phyloP scores from a whole-genome alignment of 2,888 invertebrate genomes.

The Rhorus exstirpatorius region DNA sequence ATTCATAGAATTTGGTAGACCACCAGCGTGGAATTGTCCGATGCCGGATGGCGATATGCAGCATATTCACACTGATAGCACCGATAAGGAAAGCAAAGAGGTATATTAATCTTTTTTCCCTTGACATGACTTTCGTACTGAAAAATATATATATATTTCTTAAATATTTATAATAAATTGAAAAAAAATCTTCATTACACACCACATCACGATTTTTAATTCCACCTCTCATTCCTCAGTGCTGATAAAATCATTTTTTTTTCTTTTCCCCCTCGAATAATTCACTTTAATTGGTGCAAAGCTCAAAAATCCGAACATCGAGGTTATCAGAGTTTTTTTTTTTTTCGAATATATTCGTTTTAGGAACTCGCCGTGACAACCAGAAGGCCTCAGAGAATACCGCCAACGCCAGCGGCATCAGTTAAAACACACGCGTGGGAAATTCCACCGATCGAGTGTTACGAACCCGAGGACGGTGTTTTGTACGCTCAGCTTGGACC shows the following conservation, averaged over 20 bases:
- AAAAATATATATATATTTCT: no score
- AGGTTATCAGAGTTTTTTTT: no score
- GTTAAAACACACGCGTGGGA: conserved; percentile 91
- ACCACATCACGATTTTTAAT: no score
- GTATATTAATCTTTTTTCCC: conserved; percentile 60
- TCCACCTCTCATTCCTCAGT: no score
- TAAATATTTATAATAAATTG: no score
- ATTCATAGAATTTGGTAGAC: conserved; percentile 94
- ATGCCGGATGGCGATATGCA: conserved; percentile 89
- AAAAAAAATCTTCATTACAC: no score
- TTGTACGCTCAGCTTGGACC: conserved; percentile 98
- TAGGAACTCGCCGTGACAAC: conserved; percentile 78
- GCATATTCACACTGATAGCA: conserved; percentile 63
- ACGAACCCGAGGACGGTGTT: conserved; percentile 96
- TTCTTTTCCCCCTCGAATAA: no score
- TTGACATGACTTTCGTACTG: no score
- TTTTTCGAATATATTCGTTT: not conserved
- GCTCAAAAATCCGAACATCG: no score
- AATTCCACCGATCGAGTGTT: conserved; percentile 95
- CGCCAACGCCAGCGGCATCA: conserved; percentile 89
- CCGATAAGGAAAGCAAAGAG: conserved; percentile 68
- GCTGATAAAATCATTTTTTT: no score
- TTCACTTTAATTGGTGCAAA: no score
- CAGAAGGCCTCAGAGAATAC: conserved; percentile 82
- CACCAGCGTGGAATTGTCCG: conserved; percentile 97